Evolutionary conservation across 1,140 invertebrate species (phyloP).

Genomic region (Uloborus diversus): DNA sequence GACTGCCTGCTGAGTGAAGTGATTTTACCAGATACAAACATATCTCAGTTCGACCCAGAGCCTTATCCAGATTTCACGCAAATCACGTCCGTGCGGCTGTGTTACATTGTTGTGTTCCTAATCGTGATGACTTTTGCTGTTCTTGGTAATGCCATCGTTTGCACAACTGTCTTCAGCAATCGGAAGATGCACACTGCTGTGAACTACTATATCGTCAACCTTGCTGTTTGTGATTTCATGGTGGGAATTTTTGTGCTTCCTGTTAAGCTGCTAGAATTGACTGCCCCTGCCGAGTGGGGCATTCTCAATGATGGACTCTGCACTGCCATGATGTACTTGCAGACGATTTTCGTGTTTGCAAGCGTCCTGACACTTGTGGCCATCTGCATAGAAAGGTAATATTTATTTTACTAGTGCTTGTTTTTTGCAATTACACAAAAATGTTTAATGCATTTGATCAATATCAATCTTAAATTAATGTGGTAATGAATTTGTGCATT

Average conservation of each 20-base stretch:
- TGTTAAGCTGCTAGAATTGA: slow-evolving; percentile 68
- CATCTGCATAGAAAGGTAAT: slow-evolving; percentile 69
- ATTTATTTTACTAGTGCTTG: background rate
- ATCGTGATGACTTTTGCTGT: slow-evolving; percentile 65
- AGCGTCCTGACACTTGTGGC: slow-evolving; percentile 67
- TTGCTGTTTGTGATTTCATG: slow-evolving; percentile 67
- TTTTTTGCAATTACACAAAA: no score
- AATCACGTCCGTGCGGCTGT: slow-evolving; percentile 58
- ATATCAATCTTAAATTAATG: no score
- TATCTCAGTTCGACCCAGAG: no score
- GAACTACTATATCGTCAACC: slow-evolving; percentile 70
- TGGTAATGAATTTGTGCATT: no score
- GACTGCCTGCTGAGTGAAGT: no score
- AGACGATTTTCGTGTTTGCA: slow-evolving; percentile 65
- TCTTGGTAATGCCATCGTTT: slow-evolving; percentile 63
- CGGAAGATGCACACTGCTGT: slow-evolving; percentile 69
- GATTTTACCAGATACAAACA: no score
- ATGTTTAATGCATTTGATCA: no score
- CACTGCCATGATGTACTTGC: slow-evolving; percentile 65
- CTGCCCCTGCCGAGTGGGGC: slow-evolving; percentile 64
- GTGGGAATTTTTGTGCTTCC: slow-evolving; percentile 68
- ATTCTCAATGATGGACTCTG: slow-evolving; percentile 66
- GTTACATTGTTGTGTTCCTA: slow-evolving; percentile 64
- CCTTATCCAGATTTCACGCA: slow-evolving; percentile 61
- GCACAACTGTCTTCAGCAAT: slow-evolving; percentile 63